Base-by-base conservation (phyloP, 2,888 invertebrate species). In the Drosophila pegasa region DNA sequence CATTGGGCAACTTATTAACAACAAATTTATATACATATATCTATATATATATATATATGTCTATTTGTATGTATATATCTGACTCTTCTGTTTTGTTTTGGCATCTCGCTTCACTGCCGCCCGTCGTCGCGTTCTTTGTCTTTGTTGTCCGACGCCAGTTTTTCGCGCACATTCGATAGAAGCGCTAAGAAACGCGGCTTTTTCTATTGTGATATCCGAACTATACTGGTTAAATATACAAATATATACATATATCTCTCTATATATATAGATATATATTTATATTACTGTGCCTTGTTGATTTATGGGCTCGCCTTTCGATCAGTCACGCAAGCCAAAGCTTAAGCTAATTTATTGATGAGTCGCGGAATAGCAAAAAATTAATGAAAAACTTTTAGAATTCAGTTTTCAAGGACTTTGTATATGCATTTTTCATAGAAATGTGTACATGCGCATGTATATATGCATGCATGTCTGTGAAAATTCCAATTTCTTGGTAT, bases 1-100 rank as follows among this genome's bases (percentile, higher is more conserved):
- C 84, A 86, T 80, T 81, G 84, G 60, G 66, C 62, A 85, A 64
- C 65, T 73, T 61, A 68, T 74, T 68, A 59, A 76, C 47, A 79
- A 65, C 57, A 55, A 48, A 50, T 54, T 54, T 58, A 40, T 57
- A 57, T 29, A 59, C 37, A 37, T 54, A 56, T 27, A 41, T 47
- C 12, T 16, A 63, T 31, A 16, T 20, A 35, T 22, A 12, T 33
- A 12, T 55, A 45, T 52, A 38, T 18, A 16, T 40, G 9, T 27
- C 9, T 57, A 18, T 43, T 20, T 54, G 20, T 50, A 16, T 25
- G 14, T 43, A 22, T 50, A 38, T 41, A 20, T 27, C 40, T 25
- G 12, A 38, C 4, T 20, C 14, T 41, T 58, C 18, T 50, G 29
- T 59, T 63, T 57, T 72, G 70, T 77, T 72, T 75, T 76, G 77